These are phyloP conservation scores for Eurytoma adleriae DNA, from an alignment of 2,888 invertebrate genomes.

Conservation along the genomic window DNA sequence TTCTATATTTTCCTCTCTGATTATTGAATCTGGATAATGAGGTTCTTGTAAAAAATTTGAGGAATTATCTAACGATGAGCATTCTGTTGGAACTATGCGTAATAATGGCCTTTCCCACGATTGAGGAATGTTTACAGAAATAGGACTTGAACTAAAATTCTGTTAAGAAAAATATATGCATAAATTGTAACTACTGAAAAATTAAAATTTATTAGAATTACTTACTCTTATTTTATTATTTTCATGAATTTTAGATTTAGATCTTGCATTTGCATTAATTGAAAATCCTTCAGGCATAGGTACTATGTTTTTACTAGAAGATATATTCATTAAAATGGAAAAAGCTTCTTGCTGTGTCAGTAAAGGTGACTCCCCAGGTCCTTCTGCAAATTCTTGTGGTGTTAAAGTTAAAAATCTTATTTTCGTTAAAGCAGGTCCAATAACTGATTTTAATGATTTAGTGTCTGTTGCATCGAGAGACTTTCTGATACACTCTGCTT, in stretches of 20 bases:
- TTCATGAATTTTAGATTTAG: conserved; percentile 35
- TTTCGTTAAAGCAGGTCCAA: conserved; percentile 83
- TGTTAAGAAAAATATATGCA: background rate
- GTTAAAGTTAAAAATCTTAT: conserved; percentile 89
- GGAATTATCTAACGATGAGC: conserved; percentile 26
- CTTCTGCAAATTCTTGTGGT: conserved; percentile 89
- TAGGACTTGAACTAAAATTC: conserved; percentile 6
- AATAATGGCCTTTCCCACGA: conserved; percentile 8
- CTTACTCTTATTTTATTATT: conserved; percentile 24
- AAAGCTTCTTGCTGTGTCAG: conserved; percentile 87
- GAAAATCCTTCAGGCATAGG: conserved; percentile 87
- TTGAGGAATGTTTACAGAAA: conserved; percentile 18
- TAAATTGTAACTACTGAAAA: background rate
- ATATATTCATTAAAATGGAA: conserved; percentile 89
- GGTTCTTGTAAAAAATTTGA: conserved; percentile 12
- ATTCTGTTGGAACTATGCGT: conserved; percentile 16
- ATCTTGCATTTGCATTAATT: conserved; percentile 63
- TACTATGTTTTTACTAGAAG: conserved; percentile 81
- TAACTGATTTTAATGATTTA: conserved; percentile 68
- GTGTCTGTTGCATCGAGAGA: conserved; percentile 72
- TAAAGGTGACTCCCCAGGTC: conserved; percentile 85
- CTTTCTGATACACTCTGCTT: conserved; percentile 78
- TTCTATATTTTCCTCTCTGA: conserved; percentile 38
- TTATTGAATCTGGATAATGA: conserved; percentile 28
- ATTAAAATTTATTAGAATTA: background rate